Base-by-base conservation (phyloP, 2,888 invertebrate genomes). In the Chesias legatella region DNA sequence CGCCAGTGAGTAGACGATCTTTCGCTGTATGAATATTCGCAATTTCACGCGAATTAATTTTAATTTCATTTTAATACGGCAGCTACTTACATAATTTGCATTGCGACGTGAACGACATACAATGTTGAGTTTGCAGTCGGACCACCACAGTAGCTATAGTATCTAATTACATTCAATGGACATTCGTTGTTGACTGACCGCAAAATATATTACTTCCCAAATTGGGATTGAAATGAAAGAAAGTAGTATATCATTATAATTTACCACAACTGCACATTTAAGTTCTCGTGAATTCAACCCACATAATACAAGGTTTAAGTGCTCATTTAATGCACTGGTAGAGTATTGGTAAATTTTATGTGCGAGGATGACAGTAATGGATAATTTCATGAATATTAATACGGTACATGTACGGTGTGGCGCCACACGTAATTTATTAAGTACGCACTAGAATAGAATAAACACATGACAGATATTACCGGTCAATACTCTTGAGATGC, bases 121-220 rank as follows among this genome's bases (percentile, higher is more conserved):
- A 50, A 52, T 49, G 41, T 56, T 49, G 37, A 48, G 53, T 60
- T 64, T 62, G 73, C 61, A 69, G 67, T 70, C 53, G 49, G 63
- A 58, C 63, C 56, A 56, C 63, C 59, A 56, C 53, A 50, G 38
- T 31, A 22, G 21, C 36, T 58, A 62, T 63, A 57, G 55, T 61
- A 56, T 61, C 55, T 70, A 70, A 77, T 79, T 74, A 72, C 63
- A 76, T 73, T 63, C 62, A 66, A 61, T 67, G 62, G 56, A 46
- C 60, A 57, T 51, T 43, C 54, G 54, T 59, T 65, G 58, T 63
- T 66, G 69, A 53, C 67, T 46, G 32, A 62, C 73, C 72, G 53
- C 74, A 63, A 60, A 48, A 53, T 67, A 65, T 67, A 68, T 68
- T 63, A 51, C 62, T 48, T 46, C 56, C 63, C 59, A 63, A 68